Evolutionary conservation across 2,113 vertebrate genomes (phyloP), one percentile per base, ranked within the genome.

Genomic region (Cyanoderma ruficeps): DNA sequence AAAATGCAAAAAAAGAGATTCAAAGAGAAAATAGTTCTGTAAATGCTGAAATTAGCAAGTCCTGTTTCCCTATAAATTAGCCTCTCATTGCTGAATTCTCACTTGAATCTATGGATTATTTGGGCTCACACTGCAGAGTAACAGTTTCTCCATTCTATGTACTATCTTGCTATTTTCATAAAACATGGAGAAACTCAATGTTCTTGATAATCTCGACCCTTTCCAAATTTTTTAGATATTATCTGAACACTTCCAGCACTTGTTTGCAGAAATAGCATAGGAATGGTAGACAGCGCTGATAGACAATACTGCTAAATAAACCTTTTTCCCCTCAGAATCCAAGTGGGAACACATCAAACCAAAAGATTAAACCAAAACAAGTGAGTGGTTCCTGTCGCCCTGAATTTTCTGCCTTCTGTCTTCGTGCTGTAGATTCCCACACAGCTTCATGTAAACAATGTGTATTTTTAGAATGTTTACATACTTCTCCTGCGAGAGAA

Each of bases 1-100:
- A 49, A 50, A 42, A 15, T 3, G 1, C 2, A 8, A 18, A 13
- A 4, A 9, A 61, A 25, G 0, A 14, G 1, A 41, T 46, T 81
- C 2, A 25, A 35, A 37, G n/a, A 49, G 13, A 44, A 88, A 61
- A 52, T 31, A 28, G 3, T 20, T 75, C 22, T 65, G 19, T 30
- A 63, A 75, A 13, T 41, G 28, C 8, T 80, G 39, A 86, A 79
- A 83, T 4, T 19, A 27, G 1, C n/a, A 39, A 56, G 15, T 12
- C 8, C 7, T 55, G 2, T n/a, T 81, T 68, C 6, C 13, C 6
- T 63, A 10, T 30, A 59, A 89, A 71, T 60, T 71, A 59, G 3
- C 18, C 6, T 82, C 41, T 85, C 7, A 25, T 39, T 68, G 8
- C 37, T 89, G 22, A 79, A 64, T 80, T 90, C 15, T 13, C 13